Conservation (phyloP, 2,797 vertebrate species). For the Peromyscus melanophrys region DNA sequence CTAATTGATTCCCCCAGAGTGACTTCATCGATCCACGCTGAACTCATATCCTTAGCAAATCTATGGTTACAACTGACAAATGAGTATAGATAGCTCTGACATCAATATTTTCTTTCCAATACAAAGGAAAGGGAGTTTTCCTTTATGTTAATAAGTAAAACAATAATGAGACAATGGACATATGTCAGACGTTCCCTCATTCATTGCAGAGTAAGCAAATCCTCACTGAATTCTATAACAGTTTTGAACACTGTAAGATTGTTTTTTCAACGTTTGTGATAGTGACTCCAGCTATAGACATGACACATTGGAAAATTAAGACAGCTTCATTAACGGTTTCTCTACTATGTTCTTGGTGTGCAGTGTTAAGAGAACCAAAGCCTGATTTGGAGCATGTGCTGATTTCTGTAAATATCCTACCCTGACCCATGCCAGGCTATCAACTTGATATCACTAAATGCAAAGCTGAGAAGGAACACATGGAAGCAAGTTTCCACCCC, state of each 20-base stretch:
- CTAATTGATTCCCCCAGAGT: conserved; percentile 12
- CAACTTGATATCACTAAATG: accelerated
- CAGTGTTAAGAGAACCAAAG: neutral
- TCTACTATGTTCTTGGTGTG: neutral
- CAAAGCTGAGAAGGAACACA: neutral
- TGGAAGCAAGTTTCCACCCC: accelerated
- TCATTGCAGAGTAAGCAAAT: neutral
- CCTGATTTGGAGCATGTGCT: neutral
- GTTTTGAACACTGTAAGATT: neutral
- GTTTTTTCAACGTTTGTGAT: neutral
- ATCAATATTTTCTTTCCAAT: neutral
- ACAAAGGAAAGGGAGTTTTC: neutral
- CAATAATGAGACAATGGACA: neutral
- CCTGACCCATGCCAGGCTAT: neutral
- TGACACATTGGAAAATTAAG: neutral
- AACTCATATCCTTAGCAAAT: conserved; percentile 7
- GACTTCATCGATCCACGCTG: conserved; percentile 14
- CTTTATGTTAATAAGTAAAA: neutral
- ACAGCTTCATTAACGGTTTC: neutral
- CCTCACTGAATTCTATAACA: neutral
- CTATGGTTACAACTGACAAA: neutral
- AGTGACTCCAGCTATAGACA: neutral
- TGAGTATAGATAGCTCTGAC: neutral
- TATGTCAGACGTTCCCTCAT: neutral
- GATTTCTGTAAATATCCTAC: neutral